Base-by-base conservation (phyloP, 1,140 invertebrate species). In the Scaptodrosophila lebanonensis region DNA sequence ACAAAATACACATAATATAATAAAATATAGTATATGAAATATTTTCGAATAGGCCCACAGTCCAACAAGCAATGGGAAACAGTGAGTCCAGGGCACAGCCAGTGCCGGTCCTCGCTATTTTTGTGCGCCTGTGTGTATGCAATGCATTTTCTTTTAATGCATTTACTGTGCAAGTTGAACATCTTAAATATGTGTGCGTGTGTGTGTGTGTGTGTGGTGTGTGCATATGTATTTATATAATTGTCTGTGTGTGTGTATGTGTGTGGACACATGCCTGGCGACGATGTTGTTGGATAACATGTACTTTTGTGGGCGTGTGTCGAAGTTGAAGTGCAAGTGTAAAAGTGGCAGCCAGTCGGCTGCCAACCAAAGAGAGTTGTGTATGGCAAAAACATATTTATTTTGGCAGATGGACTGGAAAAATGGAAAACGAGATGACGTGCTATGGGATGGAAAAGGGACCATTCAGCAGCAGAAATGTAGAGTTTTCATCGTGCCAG, bases 381-480 rank as follows among this genome's bases (percentile, higher is more conserved):
- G 9, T 15, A 45, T 52, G 64, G 47, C 47, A 53, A 45, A 60
- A 59, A 38, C 56, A 65, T 65, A 65, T 65, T 65, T 65, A 60
- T 65, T 65, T 65, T 65, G 61, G 56, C 56, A 60, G 61, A 65
- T 60, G 56, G 56, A 65, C 56, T 66, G 64, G 56, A 65, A 65
- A 65, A 49, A 53, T 47, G 54, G 36, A 42, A 59, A 52, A 64
- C 56, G 60, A 44, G 30, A 62, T 20, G 20, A 35, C n/a, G 42
- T 38, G 18, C 11, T 18, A 9, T 16, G 8, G 22, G 3, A 8
- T 8, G 8, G 22, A 25, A 25, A 48, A 29, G 16, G 27, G 43
- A 29, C 33, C 18, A 12, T 25, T 33, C 45, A 42, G 57, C 32
- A 43, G 15, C 2, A 15, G 5, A 29, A 8, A 9, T 18, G 17